phyloP scores from a whole-genome alignment of 2,113 vertebrate species.

The Rhinopomastus cyanomelas region DNA sequence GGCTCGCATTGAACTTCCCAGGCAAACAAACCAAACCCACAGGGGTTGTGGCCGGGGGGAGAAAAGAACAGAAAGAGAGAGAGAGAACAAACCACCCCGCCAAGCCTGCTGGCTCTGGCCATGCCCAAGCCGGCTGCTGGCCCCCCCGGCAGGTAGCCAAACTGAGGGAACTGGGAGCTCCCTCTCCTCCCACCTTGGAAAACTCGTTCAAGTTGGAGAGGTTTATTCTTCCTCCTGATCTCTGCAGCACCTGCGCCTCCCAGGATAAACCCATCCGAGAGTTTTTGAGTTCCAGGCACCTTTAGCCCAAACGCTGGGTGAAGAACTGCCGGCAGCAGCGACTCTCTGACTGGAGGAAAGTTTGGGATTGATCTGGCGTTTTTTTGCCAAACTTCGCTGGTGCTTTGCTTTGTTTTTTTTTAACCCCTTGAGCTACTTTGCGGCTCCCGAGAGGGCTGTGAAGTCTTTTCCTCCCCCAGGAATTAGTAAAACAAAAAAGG shows the following conservation, averaged over 20 bases:
- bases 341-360: not conserved
- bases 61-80: not conserved
- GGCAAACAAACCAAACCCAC: not conserved
- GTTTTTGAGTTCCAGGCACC: not conserved
- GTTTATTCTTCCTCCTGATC: not conserved
- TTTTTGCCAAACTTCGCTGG: constrained; percentile 5
- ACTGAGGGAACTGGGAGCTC: not conserved
- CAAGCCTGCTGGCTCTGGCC: not conserved
- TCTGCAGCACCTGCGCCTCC: constrained; percentile 36
- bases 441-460: not conserved
- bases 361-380: not conserved
- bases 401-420: not conserved
- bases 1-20: constrained; percentile 55
- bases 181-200: not conserved
- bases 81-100: not conserved
- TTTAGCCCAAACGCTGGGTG: not conserved
- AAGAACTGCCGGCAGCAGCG: not conserved
- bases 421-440: not conserved
- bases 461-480: not conserved
- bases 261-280: not conserved
- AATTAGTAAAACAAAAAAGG: not conserved
- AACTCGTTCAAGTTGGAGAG: not conserved
- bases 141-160: constrained; percentile 35
- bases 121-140: not conserved
- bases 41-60: no score